A percentile compares a stretch with the other conserved stretches of the same genome.
Evolutionary conservation across 2,888 invertebrate species (phyloP).

Genomic region (Drosophila flavopinicola): DNA sequence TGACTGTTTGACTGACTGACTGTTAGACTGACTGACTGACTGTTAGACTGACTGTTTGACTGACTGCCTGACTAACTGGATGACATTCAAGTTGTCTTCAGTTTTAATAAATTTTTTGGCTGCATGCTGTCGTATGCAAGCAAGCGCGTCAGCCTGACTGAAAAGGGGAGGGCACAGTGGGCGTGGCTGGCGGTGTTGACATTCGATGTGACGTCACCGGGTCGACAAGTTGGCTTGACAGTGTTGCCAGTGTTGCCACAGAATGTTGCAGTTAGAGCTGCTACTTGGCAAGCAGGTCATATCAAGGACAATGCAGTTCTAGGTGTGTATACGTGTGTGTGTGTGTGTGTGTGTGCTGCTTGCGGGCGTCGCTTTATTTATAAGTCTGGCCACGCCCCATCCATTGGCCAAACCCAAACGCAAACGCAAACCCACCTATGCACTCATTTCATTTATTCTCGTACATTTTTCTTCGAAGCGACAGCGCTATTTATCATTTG

Average conservation of each 20-base stretch:
- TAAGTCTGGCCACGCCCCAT: slow-evolving; percentile 46
- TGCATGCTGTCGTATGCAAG: slow-evolving; percentile 54
- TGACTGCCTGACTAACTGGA: slow-evolving; percentile 42
- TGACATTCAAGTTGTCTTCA: slow-evolving; percentile 64
- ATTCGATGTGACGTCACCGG: slow-evolving; percentile 48
- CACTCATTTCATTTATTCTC: slow-evolving; percentile 56
- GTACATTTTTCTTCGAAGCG: slow-evolving; percentile 54
- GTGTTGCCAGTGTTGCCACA: slow-evolving; percentile 48
- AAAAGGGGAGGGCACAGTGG: slow-evolving; percentile 5
- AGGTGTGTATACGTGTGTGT: slow-evolving; percentile 8
- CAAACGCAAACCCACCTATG: slow-evolving; percentile 22
- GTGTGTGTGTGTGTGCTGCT: slow-evolving; percentile 3
- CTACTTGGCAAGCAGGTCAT: slow-evolving; percentile 24
- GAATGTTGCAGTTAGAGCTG: slow-evolving; percentile 42
- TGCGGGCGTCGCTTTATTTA: slow-evolving; percentile 42
- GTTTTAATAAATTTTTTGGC: slow-evolving; percentile 70
- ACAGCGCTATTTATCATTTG: slow-evolving; percentile 64
- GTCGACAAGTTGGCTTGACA: slow-evolving; percentile 32
- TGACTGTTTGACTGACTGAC: too few relatives aligned
- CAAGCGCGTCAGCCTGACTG: slow-evolving; percentile 74
- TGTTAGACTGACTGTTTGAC: slow-evolving; percentile 1
- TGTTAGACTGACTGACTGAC: too few relatives aligned
- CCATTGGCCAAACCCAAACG: slow-evolving; percentile 33
- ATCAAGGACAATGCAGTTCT: slow-evolving; percentile 67
- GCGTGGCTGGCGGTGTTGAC: slow-evolving; percentile 5